Percentiles rank a stretch among this genome's conserved stretches.
These are phyloP conservation scores for Eurypyga helias DNA, from an alignment of 2,113 vertebrate genomes.

Conservation along the genomic window DNA sequence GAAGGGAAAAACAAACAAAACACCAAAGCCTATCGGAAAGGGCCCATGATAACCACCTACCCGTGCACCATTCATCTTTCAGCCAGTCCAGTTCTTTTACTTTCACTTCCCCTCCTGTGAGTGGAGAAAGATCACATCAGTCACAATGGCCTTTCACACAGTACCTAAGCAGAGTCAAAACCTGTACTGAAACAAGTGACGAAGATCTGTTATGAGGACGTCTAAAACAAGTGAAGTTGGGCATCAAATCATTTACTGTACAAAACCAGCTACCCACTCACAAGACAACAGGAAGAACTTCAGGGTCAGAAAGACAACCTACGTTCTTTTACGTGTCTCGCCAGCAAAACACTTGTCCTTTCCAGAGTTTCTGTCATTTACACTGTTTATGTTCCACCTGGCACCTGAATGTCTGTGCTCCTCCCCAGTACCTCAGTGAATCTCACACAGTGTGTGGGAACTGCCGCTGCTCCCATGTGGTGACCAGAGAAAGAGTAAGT, in stretches of 20 bases:
- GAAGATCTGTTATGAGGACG: not conserved
- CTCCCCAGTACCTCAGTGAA: not conserved
- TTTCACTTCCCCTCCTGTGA: constrained; percentile 78
- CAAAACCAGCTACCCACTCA: not conserved
- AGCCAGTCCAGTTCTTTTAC: constrained; percentile 90
- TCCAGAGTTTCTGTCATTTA: not conserved
- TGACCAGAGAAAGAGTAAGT: not conserved
- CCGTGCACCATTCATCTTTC: constrained; percentile 82
- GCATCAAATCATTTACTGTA: not conserved
- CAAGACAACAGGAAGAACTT: not conserved
- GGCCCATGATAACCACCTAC: constrained; percentile 64
- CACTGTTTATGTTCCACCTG: not conserved
- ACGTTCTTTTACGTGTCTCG: not conserved
- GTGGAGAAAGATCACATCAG: not conserved
- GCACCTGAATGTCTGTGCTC: not conserved
- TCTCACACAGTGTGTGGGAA: not conserved
- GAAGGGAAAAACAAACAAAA: not conserved
- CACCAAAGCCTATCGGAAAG: not conserved
- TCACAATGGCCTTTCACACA: not conserved
- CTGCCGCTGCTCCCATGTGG: not conserved
- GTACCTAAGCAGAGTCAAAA: not conserved
- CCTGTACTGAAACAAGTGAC: not conserved
- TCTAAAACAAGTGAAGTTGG: not conserved
- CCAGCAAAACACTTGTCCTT: not conserved
- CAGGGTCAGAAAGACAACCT: not conserved